Base-by-base conservation (phyloP, 2,888 invertebrate genomes). In the Augiades crinisus region DNA sequence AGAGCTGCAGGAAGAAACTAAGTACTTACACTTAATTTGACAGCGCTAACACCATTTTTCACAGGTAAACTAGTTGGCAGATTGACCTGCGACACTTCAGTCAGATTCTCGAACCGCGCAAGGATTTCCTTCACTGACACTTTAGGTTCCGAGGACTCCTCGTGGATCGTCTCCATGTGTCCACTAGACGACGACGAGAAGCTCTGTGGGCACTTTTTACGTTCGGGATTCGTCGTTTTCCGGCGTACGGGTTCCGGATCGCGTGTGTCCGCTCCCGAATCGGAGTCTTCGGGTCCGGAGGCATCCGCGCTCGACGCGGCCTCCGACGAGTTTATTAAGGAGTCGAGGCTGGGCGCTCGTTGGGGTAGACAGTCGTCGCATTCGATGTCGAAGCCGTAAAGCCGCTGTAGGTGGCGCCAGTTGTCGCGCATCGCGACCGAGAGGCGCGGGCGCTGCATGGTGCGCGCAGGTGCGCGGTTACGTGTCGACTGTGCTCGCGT, bases 71-170 rank as follows among this genome's bases (percentile, higher is more conserved):
- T 44, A 40, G n/a, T 38, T 27, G 38, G 33, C 33, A 37, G 16
- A 19, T 24, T 31, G 13, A 74, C 71, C 70, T 72, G 75, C 33
- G 62, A 34, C 45, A 62, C 54, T 58, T 90, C 84, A 62, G 79
- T 78, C 62, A 94, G 89, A 70, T 93, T 93, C 81, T 95, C 96
- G 81, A 96, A 96, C 59, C 95, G 91, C 47, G 95, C 95, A 64
- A 95, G 89, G 63, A 96, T 95, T 72, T 95, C 95, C 73, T 94
- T 94, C 59, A 95, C 95, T 58, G 95, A 95, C 67, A 95, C 92
- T 85, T 96, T 95, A n/a, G 93, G 93, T 73, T 95, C 95, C 37
- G 87, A 89, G 24, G 92, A 92, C 68, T 95, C 95, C 77, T 95
- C 95, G 53, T 94, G 92, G 58, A 95, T 95, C 43, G 95, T 95